Evolutionary conservation across 2,888 invertebrate genomes (phyloP).

Genomic region (Pseudococcus viburni): DNA sequence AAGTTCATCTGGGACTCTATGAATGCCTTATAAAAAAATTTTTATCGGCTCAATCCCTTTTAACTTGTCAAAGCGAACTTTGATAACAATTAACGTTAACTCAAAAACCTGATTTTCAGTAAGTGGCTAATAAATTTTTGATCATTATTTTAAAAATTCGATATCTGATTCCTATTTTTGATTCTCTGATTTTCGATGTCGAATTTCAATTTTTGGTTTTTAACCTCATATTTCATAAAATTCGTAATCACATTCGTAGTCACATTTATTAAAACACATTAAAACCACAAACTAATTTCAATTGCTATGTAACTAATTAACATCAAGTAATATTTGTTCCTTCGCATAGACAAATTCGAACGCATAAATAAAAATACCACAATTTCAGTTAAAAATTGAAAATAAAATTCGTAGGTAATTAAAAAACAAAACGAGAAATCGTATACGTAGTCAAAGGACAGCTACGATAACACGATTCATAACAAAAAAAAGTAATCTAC

Average conservation of each 20-base stretch:
- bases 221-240: background rate
- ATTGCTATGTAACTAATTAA: slow-evolving; percentile 10
- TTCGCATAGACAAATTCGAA: background rate
- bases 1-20: no score
- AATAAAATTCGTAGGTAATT: background rate
- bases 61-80: no score
- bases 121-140: no score
- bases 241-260: background rate
- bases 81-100: no score
- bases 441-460: background rate
- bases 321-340: background rate
- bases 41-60: no score
- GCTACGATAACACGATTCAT: background rate
- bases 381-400: background rate
- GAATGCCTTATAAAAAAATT: no score
- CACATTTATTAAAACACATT: slow-evolving; percentile 45
- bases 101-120: no score
- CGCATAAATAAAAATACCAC: slow-evolving; percentile 9
- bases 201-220: no score
- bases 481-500: background rate
- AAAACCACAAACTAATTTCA: slow-evolving; percentile 41
- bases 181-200: no score
- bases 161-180: no score
- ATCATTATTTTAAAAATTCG: no score
- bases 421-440: background rate